Percentiles rank a stretch among this genome's conserved stretches.
Evolutionary conservation across 2,797 vertebrate species (phyloP).

Genomic region (Cephalopachus bancanus): DNA sequence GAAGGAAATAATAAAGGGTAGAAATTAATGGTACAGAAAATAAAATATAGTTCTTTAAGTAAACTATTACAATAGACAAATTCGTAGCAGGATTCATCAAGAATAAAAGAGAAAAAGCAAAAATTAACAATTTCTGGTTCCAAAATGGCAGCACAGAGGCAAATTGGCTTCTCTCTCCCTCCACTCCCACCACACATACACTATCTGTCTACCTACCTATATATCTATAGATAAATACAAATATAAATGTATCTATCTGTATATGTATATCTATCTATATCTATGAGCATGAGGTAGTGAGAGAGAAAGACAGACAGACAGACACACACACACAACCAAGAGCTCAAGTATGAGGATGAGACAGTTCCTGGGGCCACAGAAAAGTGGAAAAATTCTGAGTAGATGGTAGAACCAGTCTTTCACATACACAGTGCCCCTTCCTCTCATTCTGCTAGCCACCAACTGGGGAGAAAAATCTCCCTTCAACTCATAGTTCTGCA

Average conservation of each 20-base stretch:
- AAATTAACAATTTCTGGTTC: neutral
- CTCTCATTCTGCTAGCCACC: neutral
- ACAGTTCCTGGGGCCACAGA: neutral
- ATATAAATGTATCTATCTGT: no score
- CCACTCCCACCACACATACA: no score
- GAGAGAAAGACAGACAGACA: no score
- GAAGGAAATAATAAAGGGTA: neutral
- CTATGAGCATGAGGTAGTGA: no score
- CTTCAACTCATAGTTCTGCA: neutral
- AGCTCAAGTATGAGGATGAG: neutral
- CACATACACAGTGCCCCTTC: neutral
- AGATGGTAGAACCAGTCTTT: neutral
- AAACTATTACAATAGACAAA: neutral
- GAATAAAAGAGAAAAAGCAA: constrained; percentile 21
- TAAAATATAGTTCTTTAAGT: constrained; percentile 7
- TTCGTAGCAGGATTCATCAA: neutral
- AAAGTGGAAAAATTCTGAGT: neutral
- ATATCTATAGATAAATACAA: no score
- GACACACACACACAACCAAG: neutral
- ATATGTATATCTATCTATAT: no score
- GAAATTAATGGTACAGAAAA: constrained; percentile 50
- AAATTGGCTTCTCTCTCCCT: neutral
- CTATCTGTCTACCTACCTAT: no score
- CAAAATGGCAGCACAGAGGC: neutral
- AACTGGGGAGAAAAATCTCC: neutral